Conservation (phyloP, 2,797 vertebrate genomes). For the Spinibarbus caldwelli region DNA sequence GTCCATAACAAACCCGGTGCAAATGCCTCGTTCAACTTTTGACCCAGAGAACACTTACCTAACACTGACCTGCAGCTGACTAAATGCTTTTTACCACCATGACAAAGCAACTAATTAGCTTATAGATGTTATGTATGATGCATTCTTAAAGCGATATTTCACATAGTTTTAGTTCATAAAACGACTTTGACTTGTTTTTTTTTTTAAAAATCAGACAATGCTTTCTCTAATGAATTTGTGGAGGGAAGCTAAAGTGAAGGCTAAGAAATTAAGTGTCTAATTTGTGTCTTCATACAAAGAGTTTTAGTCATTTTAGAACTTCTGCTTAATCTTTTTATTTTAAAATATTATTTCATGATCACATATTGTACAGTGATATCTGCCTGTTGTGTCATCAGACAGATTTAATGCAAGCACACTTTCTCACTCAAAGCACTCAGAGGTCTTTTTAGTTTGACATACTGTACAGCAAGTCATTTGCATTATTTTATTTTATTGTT, state of each 20-base stretch:
- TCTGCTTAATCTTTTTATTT: too few relatives aligned
- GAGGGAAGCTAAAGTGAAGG: too few relatives aligned
- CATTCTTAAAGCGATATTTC: neutral
- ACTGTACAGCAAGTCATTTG: slow-evolving; percentile 45
- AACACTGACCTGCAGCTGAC: neutral
- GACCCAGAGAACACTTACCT: slow-evolving; percentile 36
- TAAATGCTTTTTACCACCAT: slow-evolving; percentile 19
- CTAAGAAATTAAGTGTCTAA: too few relatives aligned
- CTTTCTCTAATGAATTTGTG: neutral
- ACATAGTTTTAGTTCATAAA: neutral
- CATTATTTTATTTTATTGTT: neutral
- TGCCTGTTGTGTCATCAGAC: slow-evolving; percentile 63
- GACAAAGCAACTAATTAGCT: neutral
- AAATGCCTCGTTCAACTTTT: slow-evolving; percentile 15
- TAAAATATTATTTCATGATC: too few relatives aligned
- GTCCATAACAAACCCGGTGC: neutral
- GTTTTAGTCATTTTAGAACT: too few relatives aligned
- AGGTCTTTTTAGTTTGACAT: slow-evolving; percentile 51
- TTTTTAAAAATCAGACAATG: neutral
- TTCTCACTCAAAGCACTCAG: slow-evolving; percentile 45
- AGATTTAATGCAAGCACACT: slow-evolving; percentile 28
- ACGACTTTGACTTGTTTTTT: neutral
- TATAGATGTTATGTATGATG: slow-evolving; percentile 20
- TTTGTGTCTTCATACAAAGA: too few relatives aligned
- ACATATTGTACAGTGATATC: slow-evolving; percentile 56